These are phyloP conservation scores for Asobara japonica DNA, from an alignment of 1,140 invertebrate genomes.

Conservation along the genomic window DNA sequence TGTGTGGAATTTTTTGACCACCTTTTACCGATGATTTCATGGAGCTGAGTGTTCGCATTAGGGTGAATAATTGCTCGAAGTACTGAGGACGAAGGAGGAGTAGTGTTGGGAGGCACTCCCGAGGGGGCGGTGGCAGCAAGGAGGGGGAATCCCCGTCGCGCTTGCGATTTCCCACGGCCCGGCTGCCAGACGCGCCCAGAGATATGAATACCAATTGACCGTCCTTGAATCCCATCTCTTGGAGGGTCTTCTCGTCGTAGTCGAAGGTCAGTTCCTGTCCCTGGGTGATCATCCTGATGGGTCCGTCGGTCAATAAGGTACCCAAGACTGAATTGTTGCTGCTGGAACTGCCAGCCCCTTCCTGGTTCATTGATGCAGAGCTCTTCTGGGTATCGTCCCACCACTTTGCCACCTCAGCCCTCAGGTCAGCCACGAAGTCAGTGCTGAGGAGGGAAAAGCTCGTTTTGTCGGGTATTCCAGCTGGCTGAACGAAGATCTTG, in stretches of 20 bases:
- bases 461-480: conserved; percentile 82
- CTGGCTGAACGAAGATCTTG: conserved; percentile 84
- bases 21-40: conserved; percentile 80
- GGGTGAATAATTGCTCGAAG: conserved; percentile 88
- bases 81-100: conserved; percentile 85
- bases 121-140: conserved; percentile 80
- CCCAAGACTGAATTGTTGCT: conserved; percentile 65
- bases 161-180: conserved; percentile 69
- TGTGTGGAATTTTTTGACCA: conserved; percentile 82
- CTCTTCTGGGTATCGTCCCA: conserved; percentile 73
- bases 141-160: conserved; percentile 81
- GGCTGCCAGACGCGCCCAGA: conserved; percentile 71
- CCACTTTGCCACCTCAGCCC: conserved; percentile 94
- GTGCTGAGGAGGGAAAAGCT: conserved; percentile 79
- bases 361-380: conserved; percentile 32
- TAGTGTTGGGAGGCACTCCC: conserved; percentile 85
- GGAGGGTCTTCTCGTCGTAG: conserved; percentile 89
- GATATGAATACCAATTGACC: conserved; percentile 90
- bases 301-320: conserved; percentile 79
- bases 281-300: conserved; percentile 90
- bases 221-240: conserved; percentile 93
- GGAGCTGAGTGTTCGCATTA: conserved; percentile 88
- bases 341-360: conserved; percentile 24
- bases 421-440: conserved; percentile 88
- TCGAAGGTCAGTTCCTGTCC: conserved; percentile 94